Evolutionary conservation across 2,888 invertebrate genomes (phyloP).

Genomic region (Meloe dianella): DNA sequence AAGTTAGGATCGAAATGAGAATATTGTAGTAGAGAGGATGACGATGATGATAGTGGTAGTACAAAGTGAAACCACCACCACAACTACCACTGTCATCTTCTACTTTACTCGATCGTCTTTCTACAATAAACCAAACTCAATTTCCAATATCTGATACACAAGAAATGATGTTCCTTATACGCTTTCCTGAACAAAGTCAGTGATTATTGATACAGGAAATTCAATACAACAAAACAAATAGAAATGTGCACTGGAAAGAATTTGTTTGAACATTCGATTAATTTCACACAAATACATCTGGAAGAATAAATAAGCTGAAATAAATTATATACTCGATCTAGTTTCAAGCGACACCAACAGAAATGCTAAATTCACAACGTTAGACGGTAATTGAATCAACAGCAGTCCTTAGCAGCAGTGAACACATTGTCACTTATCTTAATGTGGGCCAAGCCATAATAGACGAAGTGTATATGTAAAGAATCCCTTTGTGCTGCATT

Average conservation of each 20-base stretch:
- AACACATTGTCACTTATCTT: no score
- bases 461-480: no score
- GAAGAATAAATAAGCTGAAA: no score
- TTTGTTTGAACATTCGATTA: neutral
- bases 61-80: neutral
- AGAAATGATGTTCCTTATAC: neutral
- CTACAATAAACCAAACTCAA: conserved; percentile 5
- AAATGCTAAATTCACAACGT: no score
- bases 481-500: no score
- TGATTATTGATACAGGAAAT: neutral
- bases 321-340: no score
- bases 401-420: no score
- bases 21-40: conserved; percentile 4
- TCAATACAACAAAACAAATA: neutral
- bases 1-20: neutral
- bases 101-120: neutral
- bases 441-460: no score
- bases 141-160: neutral
- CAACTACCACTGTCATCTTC: neutral
- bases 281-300: neutral
- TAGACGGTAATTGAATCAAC: no score
- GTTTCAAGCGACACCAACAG: no score
- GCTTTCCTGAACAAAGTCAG: neutral
- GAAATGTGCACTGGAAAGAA: neutral
- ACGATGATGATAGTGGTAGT: neutral